phyloP scores from a whole-genome alignment of 2,888 invertebrate genomes.

The Holacanthella duospinosa region DNA sequence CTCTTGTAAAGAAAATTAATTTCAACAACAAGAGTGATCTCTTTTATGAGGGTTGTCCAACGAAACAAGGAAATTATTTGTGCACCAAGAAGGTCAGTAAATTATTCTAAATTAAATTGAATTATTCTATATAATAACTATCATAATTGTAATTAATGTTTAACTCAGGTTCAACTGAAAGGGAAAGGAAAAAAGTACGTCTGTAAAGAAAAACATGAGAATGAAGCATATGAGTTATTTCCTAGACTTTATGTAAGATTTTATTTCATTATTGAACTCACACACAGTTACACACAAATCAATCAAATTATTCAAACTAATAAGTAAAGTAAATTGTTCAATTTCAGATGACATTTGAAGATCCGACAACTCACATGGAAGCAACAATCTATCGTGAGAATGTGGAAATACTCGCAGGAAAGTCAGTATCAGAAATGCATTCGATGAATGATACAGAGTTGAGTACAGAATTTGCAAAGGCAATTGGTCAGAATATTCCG shows the following conservation, averaged over 20 bases:
- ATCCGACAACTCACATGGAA: conserved; percentile 28
- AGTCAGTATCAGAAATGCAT: conserved; percentile 24
- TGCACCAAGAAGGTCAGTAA: conserved; percentile 29
- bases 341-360: conserved; percentile 26
- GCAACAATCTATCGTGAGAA: conserved; percentile 26
- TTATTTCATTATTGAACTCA: not conserved
- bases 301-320: not conserved
- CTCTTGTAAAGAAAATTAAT: conserved; percentile 23
- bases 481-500: conserved; percentile 21
- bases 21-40: conserved; percentile 33
- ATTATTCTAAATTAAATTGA: not conserved
- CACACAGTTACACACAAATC: not conserved
- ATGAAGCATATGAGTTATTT: conserved; percentile 27
- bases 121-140: not conserved
- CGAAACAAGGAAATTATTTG: conserved; percentile 21
- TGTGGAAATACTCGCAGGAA: conserved; percentile 29
- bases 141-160: not conserved
- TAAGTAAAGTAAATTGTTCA: no score
- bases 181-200: conserved; percentile 32
- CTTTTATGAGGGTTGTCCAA: conserved; percentile 32
- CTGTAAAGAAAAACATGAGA: conserved; percentile 32
- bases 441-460: conserved; percentile 25
- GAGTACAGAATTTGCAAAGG: conserved; percentile 22
- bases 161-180: conserved; percentile 20
- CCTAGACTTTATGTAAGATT: conserved; percentile 27